Evolutionary conservation across 2,888 invertebrate genomes (phyloP).

Genomic region (Horisme vitalbata): DNA sequence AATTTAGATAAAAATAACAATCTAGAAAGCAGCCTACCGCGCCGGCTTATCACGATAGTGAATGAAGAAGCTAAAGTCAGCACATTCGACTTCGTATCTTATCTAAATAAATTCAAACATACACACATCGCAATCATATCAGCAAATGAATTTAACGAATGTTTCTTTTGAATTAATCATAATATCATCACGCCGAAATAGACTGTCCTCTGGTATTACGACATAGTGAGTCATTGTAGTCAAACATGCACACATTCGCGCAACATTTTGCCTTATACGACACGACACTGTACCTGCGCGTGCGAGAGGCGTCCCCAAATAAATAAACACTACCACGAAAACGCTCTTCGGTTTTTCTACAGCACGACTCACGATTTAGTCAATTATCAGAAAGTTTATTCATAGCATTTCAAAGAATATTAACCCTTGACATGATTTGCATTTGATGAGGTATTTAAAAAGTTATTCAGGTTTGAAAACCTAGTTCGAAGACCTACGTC

Average conservation of each 20-base stretch:
- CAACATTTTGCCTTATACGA: conserved; percentile 61
- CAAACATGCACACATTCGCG: conserved; percentile 57
- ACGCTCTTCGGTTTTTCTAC: conserved; percentile 76
- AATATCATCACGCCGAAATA: conserved; percentile 78
- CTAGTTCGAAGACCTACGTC: conserved; percentile 1
- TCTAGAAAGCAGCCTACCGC: conserved; percentile 14
- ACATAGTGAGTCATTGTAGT: conserved; percentile 71
- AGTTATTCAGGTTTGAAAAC: conserved; percentile 2
- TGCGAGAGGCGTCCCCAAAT: conserved; percentile 57
- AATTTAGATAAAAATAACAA: conserved; percentile 3
- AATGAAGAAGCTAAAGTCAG: conserved; percentile 27
- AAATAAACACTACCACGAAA: conserved; percentile 59
- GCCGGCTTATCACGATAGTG: conserved; percentile 19
- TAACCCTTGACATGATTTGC: conserved; percentile 25
- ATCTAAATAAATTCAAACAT: conserved; percentile 24
- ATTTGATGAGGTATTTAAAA: conserved; percentile 16
- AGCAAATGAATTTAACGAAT: conserved; percentile 23
- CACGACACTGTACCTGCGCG: conserved; percentile 49
- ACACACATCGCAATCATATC: conserved; percentile 15
- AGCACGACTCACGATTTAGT: conserved; percentile 57
- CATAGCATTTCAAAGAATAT: conserved; percentile 56
- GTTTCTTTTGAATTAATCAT: conserved; percentile 58
- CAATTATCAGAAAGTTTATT: conserved; percentile 58
- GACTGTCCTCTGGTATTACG: conserved; percentile 71
- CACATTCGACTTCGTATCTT: conserved; percentile 25